A percentile compares a stretch with the other conserved stretches of the same genome.
Evolutionary conservation across 2,797 vertebrate genomes (phyloP).

Genomic region (Paedocypris micromegethes): DNA sequence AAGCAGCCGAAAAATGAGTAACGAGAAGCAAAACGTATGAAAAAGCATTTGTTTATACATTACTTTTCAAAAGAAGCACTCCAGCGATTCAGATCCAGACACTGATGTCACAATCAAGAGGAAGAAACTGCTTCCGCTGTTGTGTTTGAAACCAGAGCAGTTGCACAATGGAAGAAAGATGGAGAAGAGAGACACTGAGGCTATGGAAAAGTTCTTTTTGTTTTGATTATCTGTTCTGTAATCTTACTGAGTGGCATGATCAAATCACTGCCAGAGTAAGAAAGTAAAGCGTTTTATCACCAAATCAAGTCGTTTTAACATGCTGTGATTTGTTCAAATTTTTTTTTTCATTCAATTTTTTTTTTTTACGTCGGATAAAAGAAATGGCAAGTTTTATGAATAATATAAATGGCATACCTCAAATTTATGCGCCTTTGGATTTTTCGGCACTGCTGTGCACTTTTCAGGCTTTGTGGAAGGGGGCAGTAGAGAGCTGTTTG

Average conservation of each 20-base stretch:
- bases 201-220: slow-evolving; percentile 52
- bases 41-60: slow-evolving; percentile 66
- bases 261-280: slow-evolving; percentile 18
- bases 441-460: background rate
- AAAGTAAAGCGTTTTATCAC: slow-evolving; percentile 5
- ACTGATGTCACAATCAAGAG: slow-evolving; percentile 60
- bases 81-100: slow-evolving; percentile 55
- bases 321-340: slow-evolving; percentile 20
- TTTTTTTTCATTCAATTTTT: background rate
- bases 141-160: slow-evolving; percentile 56
- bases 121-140: slow-evolving; percentile 50
- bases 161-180: slow-evolving; percentile 54
- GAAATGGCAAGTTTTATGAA: too few relatives aligned
- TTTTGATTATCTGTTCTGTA: slow-evolving; percentile 50
- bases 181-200: slow-evolving; percentile 47
- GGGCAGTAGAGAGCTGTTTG: slow-evolving; percentile 62
- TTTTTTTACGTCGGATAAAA: background rate
- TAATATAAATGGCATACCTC: too few relatives aligned
- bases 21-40: slow-evolving; percentile 62
- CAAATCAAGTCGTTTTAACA: slow-evolving; percentile 10
- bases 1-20: slow-evolving; percentile 53
- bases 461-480: slow-evolving; percentile 50
- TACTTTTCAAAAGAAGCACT: slow-evolving; percentile 58
- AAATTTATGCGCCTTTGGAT: too few relatives aligned
- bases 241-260: slow-evolving; percentile 28